A percentile compares a stretch with the other conserved stretches of the same genome.
Conservation (phyloP, 2,797 vertebrate genomes). For the Lophius americanus region DNA sequence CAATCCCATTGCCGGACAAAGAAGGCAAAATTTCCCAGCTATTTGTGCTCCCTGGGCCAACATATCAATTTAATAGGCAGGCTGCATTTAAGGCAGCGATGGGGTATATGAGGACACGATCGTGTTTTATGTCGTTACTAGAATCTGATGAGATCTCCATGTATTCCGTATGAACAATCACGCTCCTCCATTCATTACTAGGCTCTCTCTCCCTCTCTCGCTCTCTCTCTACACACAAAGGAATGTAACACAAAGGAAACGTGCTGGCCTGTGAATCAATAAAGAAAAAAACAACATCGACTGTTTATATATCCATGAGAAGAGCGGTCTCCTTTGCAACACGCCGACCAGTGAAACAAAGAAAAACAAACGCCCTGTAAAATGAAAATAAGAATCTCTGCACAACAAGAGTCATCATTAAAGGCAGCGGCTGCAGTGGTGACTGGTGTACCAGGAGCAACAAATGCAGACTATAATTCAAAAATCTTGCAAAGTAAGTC, state of each 20-base stretch:
- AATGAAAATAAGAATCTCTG: slow-evolving; percentile 9
- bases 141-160: slow-evolving; percentile 33
- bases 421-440: background rate
- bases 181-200: slow-evolving; percentile 35
- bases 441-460: slow-evolving; percentile 1
- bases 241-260: slow-evolving; percentile 70
- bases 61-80: slow-evolving; percentile 52
- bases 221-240: slow-evolving; percentile 61
- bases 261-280: slow-evolving; percentile 29
- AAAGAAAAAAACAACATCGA: background rate
- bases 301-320: slow-evolving; percentile 1
- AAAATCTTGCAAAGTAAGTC: background rate
- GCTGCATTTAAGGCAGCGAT: slow-evolving; percentile 21
- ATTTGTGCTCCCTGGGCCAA: slow-evolving; percentile 40
- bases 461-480: slow-evolving; percentile 10
- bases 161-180: slow-evolving; percentile 43
- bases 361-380: background rate
- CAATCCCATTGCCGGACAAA: slow-evolving; percentile 61
- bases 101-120: slow-evolving; percentile 54
- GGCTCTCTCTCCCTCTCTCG: background rate
- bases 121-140: slow-evolving; percentile 37
- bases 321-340: background rate
- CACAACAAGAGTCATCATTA: background rate
- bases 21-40: slow-evolving; percentile 37
- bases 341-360: slow-evolving; percentile 15